Evolutionary conservation across 2,113 vertebrate genomes (phyloP), one percentile per base, ranked within the genome.

Genomic region (Romanogobio albipinnatus): DNA sequence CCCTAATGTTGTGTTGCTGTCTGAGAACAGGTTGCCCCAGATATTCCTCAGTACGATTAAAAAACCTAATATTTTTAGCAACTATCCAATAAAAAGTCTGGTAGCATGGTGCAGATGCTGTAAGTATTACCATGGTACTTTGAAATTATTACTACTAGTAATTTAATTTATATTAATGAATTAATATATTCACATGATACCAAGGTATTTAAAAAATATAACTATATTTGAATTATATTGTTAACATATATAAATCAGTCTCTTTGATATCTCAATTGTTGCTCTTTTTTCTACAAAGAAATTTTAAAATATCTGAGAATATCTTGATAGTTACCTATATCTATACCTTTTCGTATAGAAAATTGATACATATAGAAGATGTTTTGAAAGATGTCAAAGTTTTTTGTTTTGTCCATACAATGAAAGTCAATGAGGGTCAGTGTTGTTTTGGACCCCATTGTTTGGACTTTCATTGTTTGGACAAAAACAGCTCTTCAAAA

Each of bases 1-100:
- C 26, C n/a, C 71, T 49, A 26, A 49, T 43, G 22, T 59, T 59
- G 9, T 59, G 5, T 24, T 43, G 36, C 33, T 22, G 11, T 74
- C 71, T 78, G 53, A 56, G 76, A 59, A 61, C 76, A 78, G 33
- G 76, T 59, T 78, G 76, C 11, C 53, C 13, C 29, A 59, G 76
- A 43, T 78, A 39, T 43, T 78, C 11, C 36, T 78, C 19, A 24
- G 11, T 14, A 24, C 15, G 19, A 59, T 74, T 73, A 73, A 73
- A 39, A 73, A 73, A 47, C 43, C 39, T 47, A 22, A n/a, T 78
- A 17, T 47, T 59, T 59, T 59, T n/a, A 22, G 5, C 11, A 43
- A 17, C 17, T 14, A 59, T 1, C 49, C 15, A 5, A 19, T 56
- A 56, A 33, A 22, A 56, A 76, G 6, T 4, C 1, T 33, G 74